Evolutionary conservation across 1,140 invertebrate genomes (phyloP).

Genomic region (Antheraea mylitta): DNA sequence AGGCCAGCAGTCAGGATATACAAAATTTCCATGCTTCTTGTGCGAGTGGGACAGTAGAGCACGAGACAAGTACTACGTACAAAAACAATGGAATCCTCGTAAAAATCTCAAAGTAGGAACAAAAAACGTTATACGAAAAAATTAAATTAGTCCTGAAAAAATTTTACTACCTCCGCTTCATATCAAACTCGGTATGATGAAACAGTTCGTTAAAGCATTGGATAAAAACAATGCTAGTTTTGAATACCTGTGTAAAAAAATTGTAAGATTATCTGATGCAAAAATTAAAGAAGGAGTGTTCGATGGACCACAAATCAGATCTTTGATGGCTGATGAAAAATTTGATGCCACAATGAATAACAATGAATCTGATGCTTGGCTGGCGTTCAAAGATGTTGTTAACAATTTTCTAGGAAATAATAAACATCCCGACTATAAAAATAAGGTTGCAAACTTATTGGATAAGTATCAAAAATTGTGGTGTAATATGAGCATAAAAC

Average conservation of each 20-base stretch:
- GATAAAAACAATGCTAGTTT: not conserved
- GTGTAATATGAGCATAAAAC: slow-evolving; percentile 22
- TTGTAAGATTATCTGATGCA: too few relatives aligned
- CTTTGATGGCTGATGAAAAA: too few relatives aligned
- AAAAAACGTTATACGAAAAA: not conserved
- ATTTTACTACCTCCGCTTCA: slow-evolving; percentile 8
- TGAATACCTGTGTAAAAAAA: too few relatives aligned
- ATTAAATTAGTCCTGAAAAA: too few relatives aligned
- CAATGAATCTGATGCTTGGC: not conserved
- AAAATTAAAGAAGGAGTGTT: too few relatives aligned
- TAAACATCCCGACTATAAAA: slow-evolving; percentile 15
- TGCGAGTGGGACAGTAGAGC: slow-evolving; percentile 14
- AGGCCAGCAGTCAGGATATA: slow-evolving; percentile 6
- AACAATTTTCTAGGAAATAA: slow-evolving; percentile 13
- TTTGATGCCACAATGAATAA: not conserved
- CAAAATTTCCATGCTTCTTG: too few relatives aligned
- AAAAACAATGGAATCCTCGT: slow-evolving; percentile 12
- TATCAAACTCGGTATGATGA: slow-evolving; percentile 17
- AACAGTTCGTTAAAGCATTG: slow-evolving; percentile 19
- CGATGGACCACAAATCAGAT: too few relatives aligned
- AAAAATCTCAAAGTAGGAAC: slow-evolving; percentile 10
- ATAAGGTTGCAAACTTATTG: slow-evolving; percentile 17
- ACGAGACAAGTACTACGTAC: not conserved
- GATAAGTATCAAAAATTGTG: slow-evolving; percentile 16
- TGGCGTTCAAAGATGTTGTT: not conserved